Evolutionary conservation across 2,797 vertebrate genomes (phyloP), one percentile per base, ranked within the genome.

Genomic region (Emydoidea blandingii): DNA sequence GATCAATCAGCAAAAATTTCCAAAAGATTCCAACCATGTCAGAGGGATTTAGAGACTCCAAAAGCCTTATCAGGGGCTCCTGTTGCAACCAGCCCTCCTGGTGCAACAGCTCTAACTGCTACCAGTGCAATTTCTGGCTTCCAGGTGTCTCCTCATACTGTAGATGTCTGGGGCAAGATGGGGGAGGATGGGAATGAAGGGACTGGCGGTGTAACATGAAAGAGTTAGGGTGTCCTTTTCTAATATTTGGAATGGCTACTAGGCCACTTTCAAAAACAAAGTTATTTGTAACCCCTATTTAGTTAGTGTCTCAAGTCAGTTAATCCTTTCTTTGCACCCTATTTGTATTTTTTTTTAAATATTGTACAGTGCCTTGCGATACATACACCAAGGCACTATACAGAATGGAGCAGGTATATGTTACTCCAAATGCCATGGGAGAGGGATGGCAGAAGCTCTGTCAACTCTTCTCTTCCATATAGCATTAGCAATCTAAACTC

Each of bases 81-180:
- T 23, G 29, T 25, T 50, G 65, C 6, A 79, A 21, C 16, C 44
- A 12, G 16, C 2, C 81, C 18, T 7, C 41, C 3, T 79, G 59
- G 5, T 34, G 14, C 15, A 6, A 37, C 83, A 89, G 62, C n/a
- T 41, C 5, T 7, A 53, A 27, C 41, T 85, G 65, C 41, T 44
- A 3, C 72, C 72, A 76, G 74, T 47, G 44, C 44, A 76, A 47
- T 76, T 44, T 49, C 44, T 76, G 44, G 44, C 27, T 76, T 23
- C 23, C 23, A 62, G 0, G 0, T 87, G 8, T n/a, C 5, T 82
- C 23, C 6, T 90, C 34, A 11, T 6, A 4, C 47, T 90, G 49
- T 62, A 68, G 4, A 4, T 85, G 34, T 0, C 0, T 68, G 19
- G 62, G 23, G 62, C 16, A 0, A 49, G 47, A 52, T 85, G 34